Percentiles rank a stretch among this genome's conserved stretches.
phyloP scores from a whole-genome alignment of 2,888 invertebrate genomes.

The Melinaea marsaeus region DNA sequence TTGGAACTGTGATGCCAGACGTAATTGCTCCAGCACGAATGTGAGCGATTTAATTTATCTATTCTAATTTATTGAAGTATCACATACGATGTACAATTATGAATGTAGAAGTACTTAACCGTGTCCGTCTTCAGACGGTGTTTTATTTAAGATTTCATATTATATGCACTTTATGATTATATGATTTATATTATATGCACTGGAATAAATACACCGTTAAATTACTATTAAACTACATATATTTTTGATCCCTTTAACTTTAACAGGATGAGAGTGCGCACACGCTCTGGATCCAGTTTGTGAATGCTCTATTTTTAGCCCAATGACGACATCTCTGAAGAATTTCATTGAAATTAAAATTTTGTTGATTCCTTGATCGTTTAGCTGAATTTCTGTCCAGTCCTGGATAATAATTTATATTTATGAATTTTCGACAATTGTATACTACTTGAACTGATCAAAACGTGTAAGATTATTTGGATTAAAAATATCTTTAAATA shows the following conservation, averaged over 20 bases:
- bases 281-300: slow-evolving; percentile 51
- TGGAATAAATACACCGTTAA: slow-evolving; percentile 18
- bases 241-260: slow-evolving; percentile 31
- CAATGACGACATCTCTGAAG: slow-evolving; percentile 57
- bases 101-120: no score
- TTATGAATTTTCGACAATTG: no score
- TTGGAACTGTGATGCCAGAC: slow-evolving; percentile 11
- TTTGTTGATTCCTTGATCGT: slow-evolving; percentile 37
- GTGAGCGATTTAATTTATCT: slow-evolving; percentile 9
- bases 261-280: slow-evolving; percentile 61
- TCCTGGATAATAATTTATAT: not conserved
- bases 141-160: no score
- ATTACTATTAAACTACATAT: no score
- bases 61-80: not conserved
- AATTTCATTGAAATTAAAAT: slow-evolving; percentile 58
- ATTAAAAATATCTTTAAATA: no score
- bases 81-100: not conserved
- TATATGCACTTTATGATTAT: not conserved
- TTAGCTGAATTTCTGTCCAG: slow-evolving; percentile 23
- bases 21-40: not conserved
- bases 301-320: slow-evolving; percentile 62
- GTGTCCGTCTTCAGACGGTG: no score
- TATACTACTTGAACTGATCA: no score
- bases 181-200: slow-evolving; percentile 14
- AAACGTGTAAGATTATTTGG: no score